Conservation (phyloP, 1,140 invertebrate genomes). For the Phocides pigmalion region DNA sequence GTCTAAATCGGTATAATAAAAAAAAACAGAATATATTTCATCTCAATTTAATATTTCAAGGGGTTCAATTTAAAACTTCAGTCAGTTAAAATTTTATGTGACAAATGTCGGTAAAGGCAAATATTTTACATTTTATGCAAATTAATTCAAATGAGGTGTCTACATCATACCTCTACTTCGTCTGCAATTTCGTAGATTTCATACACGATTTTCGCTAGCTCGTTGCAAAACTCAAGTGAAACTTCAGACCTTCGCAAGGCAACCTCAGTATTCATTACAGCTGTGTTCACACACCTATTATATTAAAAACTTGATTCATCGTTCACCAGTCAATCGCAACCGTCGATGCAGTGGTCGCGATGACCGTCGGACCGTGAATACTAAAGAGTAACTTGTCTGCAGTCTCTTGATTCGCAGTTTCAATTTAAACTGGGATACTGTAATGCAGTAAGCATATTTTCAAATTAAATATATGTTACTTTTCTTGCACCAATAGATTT, state of each 20-base stretch:
- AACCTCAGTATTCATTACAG: slow-evolving; percentile 21
- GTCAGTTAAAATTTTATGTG: too few species aligned
- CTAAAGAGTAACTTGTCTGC: slow-evolving; percentile 14
- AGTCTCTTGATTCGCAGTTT: neutral
- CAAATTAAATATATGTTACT: too few species aligned
- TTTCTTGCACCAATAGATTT: too few species aligned
- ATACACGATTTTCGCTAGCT: slow-evolving; percentile 3
- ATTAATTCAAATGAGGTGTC: neutral
- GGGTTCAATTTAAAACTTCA: too few species aligned
- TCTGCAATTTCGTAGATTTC: too few species aligned
- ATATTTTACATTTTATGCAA: too few species aligned
- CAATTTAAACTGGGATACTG: neutral
- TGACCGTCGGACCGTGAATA: slow-evolving; percentile 48
- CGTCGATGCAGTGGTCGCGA: slow-evolving; percentile 41
- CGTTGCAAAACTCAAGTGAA: slow-evolving; percentile 15
- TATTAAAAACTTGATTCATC: slow-evolving; percentile 29
- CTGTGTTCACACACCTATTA: slow-evolving; percentile 9
- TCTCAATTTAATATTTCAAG: too few species aligned
- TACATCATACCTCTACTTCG: too few species aligned
- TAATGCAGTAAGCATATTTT: neutral
- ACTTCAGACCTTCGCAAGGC: slow-evolving; percentile 19
- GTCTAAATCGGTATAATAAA: too few species aligned
- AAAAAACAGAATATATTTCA: too few species aligned
- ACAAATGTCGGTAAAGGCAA: too few species aligned
- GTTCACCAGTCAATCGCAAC: slow-evolving; percentile 31